Evolutionary conservation across 2,888 invertebrate species (phyloP).

Genomic region (Amblyjoppa fuscipennis): DNA sequence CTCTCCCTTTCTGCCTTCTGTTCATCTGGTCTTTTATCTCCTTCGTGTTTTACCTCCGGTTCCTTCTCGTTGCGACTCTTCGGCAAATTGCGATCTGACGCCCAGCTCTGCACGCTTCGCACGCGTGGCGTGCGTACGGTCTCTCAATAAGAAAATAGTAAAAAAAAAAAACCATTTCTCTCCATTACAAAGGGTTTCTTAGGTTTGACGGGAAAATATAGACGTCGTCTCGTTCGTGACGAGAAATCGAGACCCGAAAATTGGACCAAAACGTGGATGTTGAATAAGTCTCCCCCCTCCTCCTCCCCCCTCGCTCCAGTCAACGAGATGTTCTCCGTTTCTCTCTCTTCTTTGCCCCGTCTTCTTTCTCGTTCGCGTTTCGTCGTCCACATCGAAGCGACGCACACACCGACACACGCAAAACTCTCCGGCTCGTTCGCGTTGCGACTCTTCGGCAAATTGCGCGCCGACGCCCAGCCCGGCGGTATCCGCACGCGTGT

Average conservation of each 20-base stretch:
- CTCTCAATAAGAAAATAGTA: not conserved
- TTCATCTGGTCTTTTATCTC: not conserved
- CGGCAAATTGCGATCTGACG: conserved; percentile 45
- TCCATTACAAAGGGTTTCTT: not conserved
- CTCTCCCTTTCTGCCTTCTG: not conserved
- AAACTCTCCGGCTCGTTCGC: conserved; percentile 1
- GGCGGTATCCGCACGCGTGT: conserved; percentile 46
- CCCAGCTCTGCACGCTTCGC: conserved; percentile 30
- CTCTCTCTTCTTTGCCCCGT: not conserved
- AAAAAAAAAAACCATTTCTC: not conserved
- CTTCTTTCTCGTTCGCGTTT: not conserved
- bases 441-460: conserved; percentile 28
- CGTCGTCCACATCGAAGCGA: no score
- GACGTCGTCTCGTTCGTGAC: conserved; percentile 19
- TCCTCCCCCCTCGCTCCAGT: not conserved
- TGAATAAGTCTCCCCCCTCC: not conserved
- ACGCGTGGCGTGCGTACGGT: conserved; percentile 58
- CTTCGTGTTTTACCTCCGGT: not conserved
- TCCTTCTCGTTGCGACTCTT: conserved; percentile 11
- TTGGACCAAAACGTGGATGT: not conserved
- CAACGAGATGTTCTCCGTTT: not conserved
- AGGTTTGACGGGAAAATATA: not conserved
- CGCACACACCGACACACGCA: no score
- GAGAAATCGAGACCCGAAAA: conserved; percentile 5
- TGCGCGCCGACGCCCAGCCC: conserved; percentile 37